Base-by-base conservation (phyloP, 2,113 vertebrate species). In the Microtus pennsylvanicus region DNA sequence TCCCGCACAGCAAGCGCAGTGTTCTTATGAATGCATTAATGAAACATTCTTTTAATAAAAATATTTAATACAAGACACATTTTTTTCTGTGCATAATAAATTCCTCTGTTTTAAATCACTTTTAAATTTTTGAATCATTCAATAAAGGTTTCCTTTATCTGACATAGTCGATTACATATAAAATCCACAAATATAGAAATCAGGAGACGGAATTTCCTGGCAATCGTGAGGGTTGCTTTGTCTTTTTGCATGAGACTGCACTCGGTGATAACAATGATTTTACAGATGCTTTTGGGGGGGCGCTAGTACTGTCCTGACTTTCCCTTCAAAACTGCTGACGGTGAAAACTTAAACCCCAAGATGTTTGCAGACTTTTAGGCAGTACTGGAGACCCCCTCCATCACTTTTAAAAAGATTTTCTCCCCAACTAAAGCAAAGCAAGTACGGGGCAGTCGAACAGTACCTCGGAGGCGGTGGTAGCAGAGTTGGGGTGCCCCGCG, bases 11-110 rank as follows among this genome's bases (percentile, higher is more conserved):
- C 96, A 97, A 95, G 97, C 98, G 97, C 98, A 97, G 89, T 97
- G 98, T 98, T 97, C 97, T 98, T 98, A 98, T 96, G 97, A 98
- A 94, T 97, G 97, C 97, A 96, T 97, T 89, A 97, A 95, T 89
- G 96, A 98, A 98, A 98, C 98, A 98, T 96, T 98, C 95, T 98
- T 98, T 98, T 97, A 98, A 98, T 98, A 99, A 98, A 99, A 99
- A 99, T 99, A 98, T 98, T 97, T 98, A 98, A 98, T 98, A 99
- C 98, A 99, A 98, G 98, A 98, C 97, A 97, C 97, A 75, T 95
- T 98, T 98, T 98, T 88, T 98, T 98, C 98, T 98, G 98, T 98
- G 98, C 98, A 98, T 98, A 98, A 98, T 98, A 98, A 98, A 98
- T 98, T 98, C 91, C 95, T 98, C 97, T 98, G 97, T 97, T 97